These are phyloP conservation scores for Cheilosia soror DNA, from an alignment of 2,888 invertebrate genomes.

Conservation along the genomic window DNA sequence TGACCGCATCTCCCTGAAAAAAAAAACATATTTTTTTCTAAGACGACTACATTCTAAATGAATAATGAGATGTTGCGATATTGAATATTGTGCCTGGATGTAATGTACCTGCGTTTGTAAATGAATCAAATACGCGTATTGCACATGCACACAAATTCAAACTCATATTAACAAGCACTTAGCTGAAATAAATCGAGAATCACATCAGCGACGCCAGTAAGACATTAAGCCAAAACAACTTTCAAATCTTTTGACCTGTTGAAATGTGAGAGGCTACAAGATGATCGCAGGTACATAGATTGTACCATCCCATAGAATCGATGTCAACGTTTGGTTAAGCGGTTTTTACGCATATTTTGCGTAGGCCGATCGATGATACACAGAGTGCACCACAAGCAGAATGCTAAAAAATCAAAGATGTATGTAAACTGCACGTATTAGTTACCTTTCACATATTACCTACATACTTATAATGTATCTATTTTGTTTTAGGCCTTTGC, in stretches of 20 bases:
- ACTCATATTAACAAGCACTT: constrained; percentile 12
- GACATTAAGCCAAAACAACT: constrained; percentile 42
- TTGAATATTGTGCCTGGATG: background rate
- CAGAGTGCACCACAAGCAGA: too few relatives aligned
- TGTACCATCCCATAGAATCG: background rate
- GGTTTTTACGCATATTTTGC: background rate
- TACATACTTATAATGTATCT: too few relatives aligned
- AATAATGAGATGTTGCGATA: background rate
- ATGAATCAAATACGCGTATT: background rate
- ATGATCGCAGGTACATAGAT: background rate
- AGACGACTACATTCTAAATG: constrained; percentile 10
- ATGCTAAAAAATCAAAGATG: too few relatives aligned
- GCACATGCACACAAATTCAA: background rate
- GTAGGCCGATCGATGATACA: too few relatives aligned
- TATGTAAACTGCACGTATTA: too few relatives aligned
- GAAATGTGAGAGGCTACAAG: constrained; percentile 37
- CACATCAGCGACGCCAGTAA: background rate
- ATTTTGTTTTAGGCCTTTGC: too few relatives aligned
- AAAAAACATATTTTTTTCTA: background rate
- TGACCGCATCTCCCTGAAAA: background rate
- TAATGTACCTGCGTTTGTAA: background rate
- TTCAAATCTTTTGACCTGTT: constrained; percentile 44
- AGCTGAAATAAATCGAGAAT: background rate
- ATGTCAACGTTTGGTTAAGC: constrained; percentile 19
- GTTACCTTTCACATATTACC: too few relatives aligned